Conservation (phyloP, 2,888 invertebrate genomes). For the Tolmerus cingulatus region DNA sequence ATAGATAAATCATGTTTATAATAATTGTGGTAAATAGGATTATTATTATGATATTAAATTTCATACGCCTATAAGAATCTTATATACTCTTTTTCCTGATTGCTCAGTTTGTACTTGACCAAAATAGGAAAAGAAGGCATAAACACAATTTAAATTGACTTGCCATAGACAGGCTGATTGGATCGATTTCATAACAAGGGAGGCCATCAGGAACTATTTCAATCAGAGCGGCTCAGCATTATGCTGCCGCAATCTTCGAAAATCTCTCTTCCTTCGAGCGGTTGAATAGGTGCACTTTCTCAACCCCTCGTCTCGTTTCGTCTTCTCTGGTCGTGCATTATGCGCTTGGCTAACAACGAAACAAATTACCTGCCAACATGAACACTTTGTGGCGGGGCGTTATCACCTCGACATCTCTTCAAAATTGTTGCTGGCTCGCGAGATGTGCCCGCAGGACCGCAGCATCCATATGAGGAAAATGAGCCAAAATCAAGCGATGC, state of each 20-base stretch:
- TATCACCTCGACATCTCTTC: conserved; percentile 11
- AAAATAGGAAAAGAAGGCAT: neutral
- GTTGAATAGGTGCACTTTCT: conserved; percentile 14
- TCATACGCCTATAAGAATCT: neutral
- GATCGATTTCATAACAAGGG: neutral
- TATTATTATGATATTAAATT: too few relatives aligned
- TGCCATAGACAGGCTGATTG: neutral
- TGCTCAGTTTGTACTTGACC: neutral
- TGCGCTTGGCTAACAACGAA: conserved; percentile 20
- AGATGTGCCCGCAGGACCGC: neutral
- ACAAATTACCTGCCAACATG: conserved; percentile 39
- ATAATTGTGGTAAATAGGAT: too few relatives aligned
- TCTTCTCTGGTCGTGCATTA: neutral
- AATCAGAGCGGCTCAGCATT: neutral
- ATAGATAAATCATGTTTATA: too few relatives aligned
- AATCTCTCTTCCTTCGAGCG: neutral
- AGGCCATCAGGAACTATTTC: neutral
- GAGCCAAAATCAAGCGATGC: neutral
- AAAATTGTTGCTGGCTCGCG: neutral
- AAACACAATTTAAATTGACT: neutral
- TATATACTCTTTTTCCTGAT: neutral
- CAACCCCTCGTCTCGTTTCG: neutral
- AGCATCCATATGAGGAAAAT: neutral
- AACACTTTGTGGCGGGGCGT: conserved; percentile 18
- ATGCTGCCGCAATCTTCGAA: neutral